phyloP scores from a whole-genome alignment of 1,140 invertebrate species.

The Drosophila elegans region DNA sequence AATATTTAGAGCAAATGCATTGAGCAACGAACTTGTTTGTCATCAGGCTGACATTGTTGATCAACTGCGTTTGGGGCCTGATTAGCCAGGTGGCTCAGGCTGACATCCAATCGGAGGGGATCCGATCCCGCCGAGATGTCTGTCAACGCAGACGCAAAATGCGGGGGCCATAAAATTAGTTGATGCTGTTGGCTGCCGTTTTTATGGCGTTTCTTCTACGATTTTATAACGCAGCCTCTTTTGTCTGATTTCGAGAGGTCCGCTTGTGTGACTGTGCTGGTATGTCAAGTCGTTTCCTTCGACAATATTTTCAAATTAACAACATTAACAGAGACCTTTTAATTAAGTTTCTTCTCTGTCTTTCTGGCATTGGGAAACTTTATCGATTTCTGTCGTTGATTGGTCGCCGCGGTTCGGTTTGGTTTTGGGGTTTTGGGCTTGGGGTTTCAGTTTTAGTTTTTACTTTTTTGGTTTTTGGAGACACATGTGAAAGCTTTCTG shows the following conservation, averaged over 20 bases:
- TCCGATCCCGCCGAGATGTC: constrained; percentile 79
- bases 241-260: constrained; percentile 31
- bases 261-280: constrained; percentile 24
- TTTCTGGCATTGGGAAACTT: constrained; percentile 68
- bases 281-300: constrained; percentile 69
- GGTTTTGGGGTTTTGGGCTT: background rate
- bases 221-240: constrained; percentile 67
- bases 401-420: constrained; percentile 35
- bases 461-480: constrained; percentile 43
- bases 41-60: constrained; percentile 32
- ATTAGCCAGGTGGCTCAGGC: constrained; percentile 22
- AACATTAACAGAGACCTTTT: constrained; percentile 80
- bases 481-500: constrained; percentile 79
- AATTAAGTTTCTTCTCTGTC: constrained; percentile 77
- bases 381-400: constrained; percentile 74
- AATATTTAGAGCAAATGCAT: constrained; percentile 60
- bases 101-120: constrained; percentile 14
- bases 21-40: constrained; percentile 74
- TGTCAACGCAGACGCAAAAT: constrained; percentile 70
- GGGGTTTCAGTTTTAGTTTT: constrained; percentile 13
- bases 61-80: constrained; percentile 41
- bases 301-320: constrained; percentile 84
- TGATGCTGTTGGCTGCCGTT: constrained; percentile 57
- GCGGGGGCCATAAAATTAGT: constrained; percentile 74
- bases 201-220: constrained; percentile 76